phyloP scores from a whole-genome alignment of 2,113 vertebrate genomes.

The Chaetodon trifascialis region DNA sequence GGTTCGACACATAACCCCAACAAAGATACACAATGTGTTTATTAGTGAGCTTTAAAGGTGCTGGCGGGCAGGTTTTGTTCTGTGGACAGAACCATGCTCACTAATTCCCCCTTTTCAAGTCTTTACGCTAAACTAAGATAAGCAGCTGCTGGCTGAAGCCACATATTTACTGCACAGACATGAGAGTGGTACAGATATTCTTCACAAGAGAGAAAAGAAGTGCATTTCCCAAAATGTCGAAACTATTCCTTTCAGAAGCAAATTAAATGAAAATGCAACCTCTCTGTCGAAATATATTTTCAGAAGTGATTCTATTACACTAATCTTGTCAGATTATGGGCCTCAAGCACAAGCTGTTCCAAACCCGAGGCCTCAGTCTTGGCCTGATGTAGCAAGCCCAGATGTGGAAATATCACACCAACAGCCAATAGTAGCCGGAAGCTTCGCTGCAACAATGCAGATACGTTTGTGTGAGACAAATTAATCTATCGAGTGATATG shows the following conservation, averaged over 20 bases:
- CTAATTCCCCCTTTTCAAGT: neutral
- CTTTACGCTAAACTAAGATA: neutral
- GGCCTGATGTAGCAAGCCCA: neutral
- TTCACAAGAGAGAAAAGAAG: neutral
- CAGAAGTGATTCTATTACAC: slow-evolving; percentile 24
- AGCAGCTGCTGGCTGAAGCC: neutral
- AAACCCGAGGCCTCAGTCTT: neutral
- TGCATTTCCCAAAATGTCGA: neutral
- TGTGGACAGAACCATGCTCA: neutral
- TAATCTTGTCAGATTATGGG: slow-evolving; percentile 47
- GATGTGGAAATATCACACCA: slow-evolving; percentile 11
- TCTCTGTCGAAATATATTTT: slow-evolving; percentile 27
- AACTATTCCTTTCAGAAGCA: neutral
- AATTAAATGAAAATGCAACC: slow-evolving; percentile 27
- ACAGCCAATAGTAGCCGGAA: slow-evolving; percentile 11
- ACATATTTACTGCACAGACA: neutral
- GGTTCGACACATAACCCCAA: neutral
- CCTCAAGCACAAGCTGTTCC: slow-evolving; percentile 40
- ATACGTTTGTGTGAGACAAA: slow-evolving; percentile 33
- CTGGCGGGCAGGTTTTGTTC: neutral
- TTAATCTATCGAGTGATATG: slow-evolving; percentile 14
- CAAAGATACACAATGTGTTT: neutral
- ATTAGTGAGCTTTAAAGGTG: neutral
- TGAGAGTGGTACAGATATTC: neutral
- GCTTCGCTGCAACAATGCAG: slow-evolving; percentile 15